phyloP scores from a whole-genome alignment of 1,140 invertebrate species.

The Drosophila azteca region DNA sequence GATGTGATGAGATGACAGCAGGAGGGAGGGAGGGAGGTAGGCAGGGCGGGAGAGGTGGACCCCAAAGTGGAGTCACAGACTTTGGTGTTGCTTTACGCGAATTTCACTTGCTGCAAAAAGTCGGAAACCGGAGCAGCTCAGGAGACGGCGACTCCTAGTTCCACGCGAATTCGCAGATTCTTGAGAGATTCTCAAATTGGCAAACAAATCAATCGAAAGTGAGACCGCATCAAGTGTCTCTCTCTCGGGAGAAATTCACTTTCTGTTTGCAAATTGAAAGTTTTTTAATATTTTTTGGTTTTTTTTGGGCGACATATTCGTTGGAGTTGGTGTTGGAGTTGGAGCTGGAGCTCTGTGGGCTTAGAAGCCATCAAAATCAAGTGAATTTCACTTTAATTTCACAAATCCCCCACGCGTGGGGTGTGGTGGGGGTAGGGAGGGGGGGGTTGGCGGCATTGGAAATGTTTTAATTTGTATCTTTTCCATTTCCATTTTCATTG shows the following conservation, averaged over 20 bases:
- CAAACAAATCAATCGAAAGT: too few relatives aligned
- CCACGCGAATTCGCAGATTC: too few relatives aligned
- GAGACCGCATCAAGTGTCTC: not conserved
- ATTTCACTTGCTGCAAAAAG: conserved; percentile 40
- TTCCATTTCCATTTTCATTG: conserved; percentile 33
- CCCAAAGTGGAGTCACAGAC: not conserved
- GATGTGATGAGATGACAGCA: too few relatives aligned
- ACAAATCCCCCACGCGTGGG: conserved; percentile 15
- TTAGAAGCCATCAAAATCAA: conserved; percentile 40
- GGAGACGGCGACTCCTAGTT: too few relatives aligned
- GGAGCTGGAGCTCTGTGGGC: not conserved
- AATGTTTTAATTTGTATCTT: conserved; percentile 75
- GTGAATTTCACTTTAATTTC: conserved; percentile 60
- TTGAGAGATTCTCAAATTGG: too few relatives aligned
- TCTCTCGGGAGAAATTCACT: conserved; percentile 30
- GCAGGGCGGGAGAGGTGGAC: too few relatives aligned
- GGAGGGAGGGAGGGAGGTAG: conserved; percentile 9
- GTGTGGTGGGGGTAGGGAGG: too few relatives aligned
- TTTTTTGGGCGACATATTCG: conserved; percentile 28
- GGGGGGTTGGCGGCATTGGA: conserved; percentile 9
- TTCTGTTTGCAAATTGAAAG: conserved; percentile 33
- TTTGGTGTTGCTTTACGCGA: conserved; percentile 17
- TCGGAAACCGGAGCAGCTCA: not conserved
- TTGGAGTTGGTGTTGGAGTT: not conserved
- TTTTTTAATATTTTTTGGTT: not conserved